Evolutionary conservation across 2,888 invertebrate species (phyloP).

Genomic region (Rhagium mordax): DNA sequence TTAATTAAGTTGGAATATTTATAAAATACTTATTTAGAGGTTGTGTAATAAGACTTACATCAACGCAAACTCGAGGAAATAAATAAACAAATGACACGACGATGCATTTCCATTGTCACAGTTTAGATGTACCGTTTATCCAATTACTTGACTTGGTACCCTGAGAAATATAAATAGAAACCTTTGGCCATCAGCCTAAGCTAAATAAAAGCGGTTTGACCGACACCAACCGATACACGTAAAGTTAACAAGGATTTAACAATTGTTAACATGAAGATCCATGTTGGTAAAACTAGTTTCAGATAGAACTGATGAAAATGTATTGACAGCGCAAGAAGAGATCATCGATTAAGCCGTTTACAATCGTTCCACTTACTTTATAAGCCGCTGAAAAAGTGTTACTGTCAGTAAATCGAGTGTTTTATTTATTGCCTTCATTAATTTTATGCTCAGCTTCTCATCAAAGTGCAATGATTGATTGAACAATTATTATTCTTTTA

Average conservation of each 20-base stretch:
- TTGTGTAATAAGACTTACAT: too few relatives aligned
- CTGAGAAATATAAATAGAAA: background rate
- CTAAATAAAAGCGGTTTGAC: background rate
- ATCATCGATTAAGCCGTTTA: conserved; percentile 9
- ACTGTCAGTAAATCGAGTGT: background rate
- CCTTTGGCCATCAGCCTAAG: background rate
- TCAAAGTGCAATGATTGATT: too few relatives aligned
- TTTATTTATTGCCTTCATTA: background rate
- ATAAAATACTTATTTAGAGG: too few relatives aligned
- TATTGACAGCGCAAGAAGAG: conserved; percentile 1
- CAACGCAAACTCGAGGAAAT: too few relatives aligned
- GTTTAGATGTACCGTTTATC: background rate
- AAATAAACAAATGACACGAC: background rate
- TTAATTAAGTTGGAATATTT: too few relatives aligned
- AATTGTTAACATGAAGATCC: conserved; percentile 14
- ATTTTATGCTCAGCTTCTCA: too few relatives aligned
- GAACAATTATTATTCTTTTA: too few relatives aligned
- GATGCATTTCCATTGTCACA: background rate
- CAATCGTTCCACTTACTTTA: background rate
- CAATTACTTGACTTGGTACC: background rate
- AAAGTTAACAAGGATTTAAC: conserved; percentile 1
- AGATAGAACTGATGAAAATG: background rate
- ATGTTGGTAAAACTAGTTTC: conserved; percentile 13
- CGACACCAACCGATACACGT: background rate
- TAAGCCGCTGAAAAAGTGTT: background rate